Conservation (phyloP, 2,888 invertebrate genomes). For the Dryobota labecula region DNA sequence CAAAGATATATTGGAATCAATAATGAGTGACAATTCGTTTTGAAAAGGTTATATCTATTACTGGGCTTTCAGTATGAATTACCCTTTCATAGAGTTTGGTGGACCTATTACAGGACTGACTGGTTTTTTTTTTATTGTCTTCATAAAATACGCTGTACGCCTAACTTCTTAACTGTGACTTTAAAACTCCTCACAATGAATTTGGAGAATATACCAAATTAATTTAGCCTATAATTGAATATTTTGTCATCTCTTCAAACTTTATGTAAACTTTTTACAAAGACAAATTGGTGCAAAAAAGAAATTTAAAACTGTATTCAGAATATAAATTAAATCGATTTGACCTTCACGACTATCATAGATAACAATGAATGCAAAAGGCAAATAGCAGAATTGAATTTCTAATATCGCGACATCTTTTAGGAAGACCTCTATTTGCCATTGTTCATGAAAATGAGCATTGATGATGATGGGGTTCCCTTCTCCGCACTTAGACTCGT, state of each 20-base stretch:
- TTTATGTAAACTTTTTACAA: background rate
- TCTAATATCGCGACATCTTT: constrained; percentile 13
- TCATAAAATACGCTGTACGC: background rate
- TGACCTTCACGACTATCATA: background rate
- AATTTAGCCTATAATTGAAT: background rate
- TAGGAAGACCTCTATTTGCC: background rate
- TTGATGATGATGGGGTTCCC: too few relatives aligned
- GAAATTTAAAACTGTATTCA: background rate
- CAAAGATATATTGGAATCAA: background rate
- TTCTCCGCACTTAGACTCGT: too few relatives aligned
- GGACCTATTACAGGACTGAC: too few relatives aligned
- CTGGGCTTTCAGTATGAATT: too few relatives aligned
- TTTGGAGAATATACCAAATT: background rate
- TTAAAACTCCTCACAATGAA: background rate
- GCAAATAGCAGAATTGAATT: constrained; percentile 2
- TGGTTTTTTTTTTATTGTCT: background rate
- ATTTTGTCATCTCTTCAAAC: background rate
- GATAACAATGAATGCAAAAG: background rate
- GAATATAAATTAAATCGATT: background rate
- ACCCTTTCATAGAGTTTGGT: background rate
- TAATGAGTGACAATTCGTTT: background rate
- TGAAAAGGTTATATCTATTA: background rate
- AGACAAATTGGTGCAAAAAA: background rate
- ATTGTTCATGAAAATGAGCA: too few relatives aligned
- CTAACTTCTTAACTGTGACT: background rate